Percentiles rank a stretch among this genome's conserved stretches.
Conservation (phyloP, 2,888 invertebrate genomes). For the Amphipyra tragopoginis region DNA sequence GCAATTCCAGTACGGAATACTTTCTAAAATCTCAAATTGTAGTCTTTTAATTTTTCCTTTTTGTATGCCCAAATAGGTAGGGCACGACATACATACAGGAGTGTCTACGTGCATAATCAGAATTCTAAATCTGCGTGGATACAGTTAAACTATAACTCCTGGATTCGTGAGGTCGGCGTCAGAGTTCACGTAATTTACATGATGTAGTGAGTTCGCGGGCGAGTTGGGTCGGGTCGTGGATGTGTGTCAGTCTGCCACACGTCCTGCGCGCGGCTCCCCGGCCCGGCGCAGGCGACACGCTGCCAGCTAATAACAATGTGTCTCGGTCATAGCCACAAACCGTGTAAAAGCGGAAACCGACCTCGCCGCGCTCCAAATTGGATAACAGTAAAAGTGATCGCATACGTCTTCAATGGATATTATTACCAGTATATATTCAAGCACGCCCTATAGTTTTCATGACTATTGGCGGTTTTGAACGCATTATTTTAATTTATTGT, state of each 20-base stretch:
- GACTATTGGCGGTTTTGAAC: conserved; percentile 77
- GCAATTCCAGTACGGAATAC: neutral
- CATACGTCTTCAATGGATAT: conserved; percentile 83
- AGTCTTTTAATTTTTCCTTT: conserved; percentile 11
- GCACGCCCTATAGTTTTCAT: conserved; percentile 73
- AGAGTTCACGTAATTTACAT: conserved; percentile 52
- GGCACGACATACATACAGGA: conserved; percentile 30
- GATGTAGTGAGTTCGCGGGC: conserved; percentile 31
- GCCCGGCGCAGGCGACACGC: conserved; percentile 76
- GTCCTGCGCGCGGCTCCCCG: conserved; percentile 63
- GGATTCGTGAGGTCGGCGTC: conserved; percentile 44
- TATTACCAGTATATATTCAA: conserved; percentile 72
- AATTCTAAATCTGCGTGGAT: conserved; percentile 49
- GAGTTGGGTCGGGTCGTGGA: conserved; percentile 53
- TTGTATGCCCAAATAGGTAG: conserved; percentile 27
- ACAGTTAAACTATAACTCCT: conserved; percentile 53
- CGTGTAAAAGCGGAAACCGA: conserved; percentile 88
- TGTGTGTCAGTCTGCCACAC: conserved; percentile 83
- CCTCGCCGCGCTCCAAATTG: conserved; percentile 86
- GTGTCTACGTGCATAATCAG: conserved; percentile 55
- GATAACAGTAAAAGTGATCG: conserved; percentile 89
- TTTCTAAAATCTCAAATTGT: conserved; percentile 7
- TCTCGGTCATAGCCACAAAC: conserved; percentile 81
- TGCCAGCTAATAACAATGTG: conserved; percentile 82
- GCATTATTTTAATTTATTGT: conserved; percentile 74